A percentile compares a stretch with the other conserved stretches of the same genome.
phyloP scores from a whole-genome alignment of 2,113 vertebrate species.

The Thinocorus orbignyianus region DNA sequence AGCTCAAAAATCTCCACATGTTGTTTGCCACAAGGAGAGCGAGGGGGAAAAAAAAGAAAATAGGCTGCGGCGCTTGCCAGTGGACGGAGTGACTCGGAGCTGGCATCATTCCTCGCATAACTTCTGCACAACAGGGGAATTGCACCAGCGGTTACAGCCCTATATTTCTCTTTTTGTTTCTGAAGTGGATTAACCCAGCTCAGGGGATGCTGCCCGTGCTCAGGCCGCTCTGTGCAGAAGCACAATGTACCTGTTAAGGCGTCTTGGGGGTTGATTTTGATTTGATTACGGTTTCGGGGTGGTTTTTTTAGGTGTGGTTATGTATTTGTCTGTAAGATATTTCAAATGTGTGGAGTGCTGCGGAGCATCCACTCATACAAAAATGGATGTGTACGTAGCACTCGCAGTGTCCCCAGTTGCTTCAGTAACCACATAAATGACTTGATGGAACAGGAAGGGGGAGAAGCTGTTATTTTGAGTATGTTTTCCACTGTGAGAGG shows the following conservation, averaged over 20 bases:
- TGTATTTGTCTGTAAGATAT: not conserved
- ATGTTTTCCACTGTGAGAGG: not conserved
- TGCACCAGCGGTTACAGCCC: not conserved
- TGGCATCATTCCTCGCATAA: constrained; percentile 33
- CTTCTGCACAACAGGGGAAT: not conserved
- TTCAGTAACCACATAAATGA: accelerated
- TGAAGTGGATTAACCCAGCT: not conserved
- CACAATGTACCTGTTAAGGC: not conserved
- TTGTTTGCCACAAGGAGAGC: constrained; percentile 14
- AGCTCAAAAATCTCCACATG: not conserved
- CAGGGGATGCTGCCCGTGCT: not conserved
- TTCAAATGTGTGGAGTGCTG: not conserved
- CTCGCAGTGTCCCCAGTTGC: not conserved
- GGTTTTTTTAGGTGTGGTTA: not conserved
- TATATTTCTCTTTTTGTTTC: not conserved
- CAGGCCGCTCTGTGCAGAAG: not conserved
- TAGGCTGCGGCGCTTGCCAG: not conserved
- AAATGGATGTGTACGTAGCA: not conserved
- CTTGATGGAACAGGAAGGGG: not conserved
- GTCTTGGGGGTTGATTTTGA: not conserved
- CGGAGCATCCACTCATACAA: not conserved
- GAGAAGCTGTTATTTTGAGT: not conserved
- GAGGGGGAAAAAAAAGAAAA: not conserved
- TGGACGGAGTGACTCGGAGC: not conserved
- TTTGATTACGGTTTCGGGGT: not conserved